Evolutionary conservation across 2,888 invertebrate genomes (phyloP).

Genomic region (Callinectes sapidus): DNA sequence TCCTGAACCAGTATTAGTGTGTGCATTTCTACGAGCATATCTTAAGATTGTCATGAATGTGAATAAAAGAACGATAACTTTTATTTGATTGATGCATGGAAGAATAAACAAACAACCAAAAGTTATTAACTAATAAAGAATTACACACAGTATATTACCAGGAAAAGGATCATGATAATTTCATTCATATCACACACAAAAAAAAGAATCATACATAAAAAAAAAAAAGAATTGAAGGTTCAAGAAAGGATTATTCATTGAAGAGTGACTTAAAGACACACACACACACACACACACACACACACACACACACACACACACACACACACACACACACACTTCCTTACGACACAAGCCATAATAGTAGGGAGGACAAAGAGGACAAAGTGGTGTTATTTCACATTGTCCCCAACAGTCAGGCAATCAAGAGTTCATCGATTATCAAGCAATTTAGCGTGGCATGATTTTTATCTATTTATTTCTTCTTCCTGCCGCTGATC

Average conservation of each 20-base stretch:
- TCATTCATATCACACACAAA: no score
- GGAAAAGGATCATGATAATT: not conserved
- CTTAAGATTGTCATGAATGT: not conserved
- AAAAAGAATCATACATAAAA: no score
- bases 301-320: not conserved
- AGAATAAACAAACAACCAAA: no score
- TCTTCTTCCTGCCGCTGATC: not conserved
- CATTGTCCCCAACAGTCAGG: not conserved
- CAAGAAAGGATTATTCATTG: not conserved
- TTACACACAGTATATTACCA: not conserved
- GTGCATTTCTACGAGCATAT: not conserved
- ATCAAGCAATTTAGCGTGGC: not conserved
- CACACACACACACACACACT: not conserved
- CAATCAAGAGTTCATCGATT: not conserved
- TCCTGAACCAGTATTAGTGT: not conserved
- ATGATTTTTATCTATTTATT: not conserved
- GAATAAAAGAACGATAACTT: no score
- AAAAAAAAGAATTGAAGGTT: no score
- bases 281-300: not conserved
- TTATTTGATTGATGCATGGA: not conserved
- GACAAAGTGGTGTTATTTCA: constrained; percentile 13
- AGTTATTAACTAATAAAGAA: no score
- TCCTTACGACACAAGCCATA: no score
- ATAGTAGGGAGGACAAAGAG: not conserved
- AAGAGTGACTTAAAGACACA: not conserved